Evolutionary conservation across 2,888 invertebrate genomes (phyloP).

Genomic region (Limenitis camilla): DNA sequence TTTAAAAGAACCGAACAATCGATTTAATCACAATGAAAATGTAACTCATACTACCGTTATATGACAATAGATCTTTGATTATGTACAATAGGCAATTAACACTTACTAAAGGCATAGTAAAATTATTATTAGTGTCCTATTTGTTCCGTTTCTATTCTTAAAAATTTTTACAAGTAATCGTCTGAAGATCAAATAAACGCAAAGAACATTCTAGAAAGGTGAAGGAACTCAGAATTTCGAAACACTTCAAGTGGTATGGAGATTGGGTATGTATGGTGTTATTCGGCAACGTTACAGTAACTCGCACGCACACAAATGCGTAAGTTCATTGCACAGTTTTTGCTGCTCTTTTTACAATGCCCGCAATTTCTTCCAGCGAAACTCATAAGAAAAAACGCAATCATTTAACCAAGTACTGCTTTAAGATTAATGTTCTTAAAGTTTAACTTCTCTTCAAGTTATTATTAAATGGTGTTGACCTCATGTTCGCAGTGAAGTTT

Average conservation of each 20-base stretch:
- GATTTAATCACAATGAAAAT: constrained; percentile 27
- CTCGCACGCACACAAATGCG: constrained; percentile 9
- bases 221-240: constrained; percentile 14
- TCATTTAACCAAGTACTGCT: constrained; percentile 3
- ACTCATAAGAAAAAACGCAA: constrained; percentile 4
- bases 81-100: constrained; percentile 47
- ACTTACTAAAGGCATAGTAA: constrained; percentile 13
- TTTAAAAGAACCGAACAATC: background rate
- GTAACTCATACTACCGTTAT: constrained; percentile 41
- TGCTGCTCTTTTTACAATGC: constrained; percentile 9
- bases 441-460: constrained; percentile 4
- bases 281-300: constrained; percentile 8
- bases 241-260: constrained; percentile 7
- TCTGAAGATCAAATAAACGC: background rate
- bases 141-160: background rate
- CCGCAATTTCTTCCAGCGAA: constrained; percentile 10
- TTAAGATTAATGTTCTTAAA: constrained; percentile 7
- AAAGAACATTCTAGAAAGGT: constrained; percentile 13
- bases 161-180: background rate
- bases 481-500: background rate
- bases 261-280: constrained; percentile 2
- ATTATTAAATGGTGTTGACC: background rate
- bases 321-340: constrained; percentile 17
- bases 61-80: constrained; percentile 36
- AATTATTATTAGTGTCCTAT: too few species aligned